These are phyloP conservation scores for Mastomys coucha DNA, from an alignment of 2,113 vertebrate genomes.

Conservation along the genomic window DNA sequence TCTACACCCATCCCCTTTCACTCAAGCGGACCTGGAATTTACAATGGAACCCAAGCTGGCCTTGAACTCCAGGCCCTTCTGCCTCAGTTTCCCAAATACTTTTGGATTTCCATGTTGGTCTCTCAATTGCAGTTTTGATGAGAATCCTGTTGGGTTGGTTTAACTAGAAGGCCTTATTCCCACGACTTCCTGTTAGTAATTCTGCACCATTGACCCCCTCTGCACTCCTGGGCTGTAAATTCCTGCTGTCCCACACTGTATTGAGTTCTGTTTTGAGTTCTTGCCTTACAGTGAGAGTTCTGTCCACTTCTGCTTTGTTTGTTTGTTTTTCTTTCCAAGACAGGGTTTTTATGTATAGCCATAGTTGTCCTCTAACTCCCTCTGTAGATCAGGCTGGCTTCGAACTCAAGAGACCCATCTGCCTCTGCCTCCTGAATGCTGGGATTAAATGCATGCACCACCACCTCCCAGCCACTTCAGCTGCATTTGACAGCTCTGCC, in stretches of 20 bases:
- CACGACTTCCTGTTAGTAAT: background rate
- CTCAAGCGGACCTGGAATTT: background rate
- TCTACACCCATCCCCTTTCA: background rate
- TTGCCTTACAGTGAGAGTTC: background rate
- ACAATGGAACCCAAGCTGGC: background rate
- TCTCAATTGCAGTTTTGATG: background rate
- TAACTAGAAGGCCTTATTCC: background rate
- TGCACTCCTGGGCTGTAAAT: background rate
- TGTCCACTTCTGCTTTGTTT: background rate
- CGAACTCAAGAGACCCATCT: background rate
- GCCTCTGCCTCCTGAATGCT: background rate
- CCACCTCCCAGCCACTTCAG: background rate
- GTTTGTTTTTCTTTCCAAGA: background rate
- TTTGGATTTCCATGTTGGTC: background rate
- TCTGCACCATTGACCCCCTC: background rate
- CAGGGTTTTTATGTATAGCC: background rate
- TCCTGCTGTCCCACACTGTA: background rate
- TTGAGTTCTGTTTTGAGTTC: background rate
- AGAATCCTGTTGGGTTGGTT: background rate
- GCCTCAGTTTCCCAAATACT: background rate
- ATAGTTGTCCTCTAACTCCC: background rate
- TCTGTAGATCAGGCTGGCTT: background rate
- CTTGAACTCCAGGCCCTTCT: background rate
- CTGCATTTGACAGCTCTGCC: background rate
- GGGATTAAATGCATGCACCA: background rate